Conservation (phyloP, 2,113 vertebrate genomes). For the Nothobranchius furzeri region DNA sequence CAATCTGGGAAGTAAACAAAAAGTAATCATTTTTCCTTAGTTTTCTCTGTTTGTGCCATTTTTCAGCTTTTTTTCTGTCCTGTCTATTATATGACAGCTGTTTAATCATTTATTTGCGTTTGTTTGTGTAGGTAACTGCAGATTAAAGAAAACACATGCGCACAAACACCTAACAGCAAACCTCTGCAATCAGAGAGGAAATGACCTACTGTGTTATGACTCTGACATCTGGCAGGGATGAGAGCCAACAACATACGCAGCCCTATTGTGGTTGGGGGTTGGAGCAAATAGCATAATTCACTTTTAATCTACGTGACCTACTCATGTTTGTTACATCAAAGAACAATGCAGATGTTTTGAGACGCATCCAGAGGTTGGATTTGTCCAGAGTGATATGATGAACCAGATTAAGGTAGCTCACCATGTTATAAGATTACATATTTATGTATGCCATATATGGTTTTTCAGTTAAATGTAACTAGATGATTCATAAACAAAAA, state of each 20-base stretch:
- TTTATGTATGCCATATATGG: no score
- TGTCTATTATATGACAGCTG: slow-evolving; percentile 28
- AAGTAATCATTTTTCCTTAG: neutral
- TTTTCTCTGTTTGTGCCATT: slow-evolving; percentile 1
- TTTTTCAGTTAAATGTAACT: no score
- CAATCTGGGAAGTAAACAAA: neutral
- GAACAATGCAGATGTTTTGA: slow-evolving; percentile 9
- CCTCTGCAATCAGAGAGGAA: slow-evolving; percentile 28
- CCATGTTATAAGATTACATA: neutral
- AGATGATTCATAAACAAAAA: no score
- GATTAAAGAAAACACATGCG: slow-evolving; percentile 18
- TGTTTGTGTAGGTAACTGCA: slow-evolving; percentile 29
- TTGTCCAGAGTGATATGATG: neutral
- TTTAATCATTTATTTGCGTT: slow-evolving; percentile 41
- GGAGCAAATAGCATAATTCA: slow-evolving; percentile 13
- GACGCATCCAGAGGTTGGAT: neutral
- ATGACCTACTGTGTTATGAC: slow-evolving; percentile 43
- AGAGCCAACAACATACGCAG: slow-evolving; percentile 18
- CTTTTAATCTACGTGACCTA: slow-evolving; percentile 38
- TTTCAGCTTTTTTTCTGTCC: neutral
- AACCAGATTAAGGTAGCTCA: neutral
- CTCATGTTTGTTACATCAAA: slow-evolving; percentile 27
- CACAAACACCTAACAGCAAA: slow-evolving; percentile 3
- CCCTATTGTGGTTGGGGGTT: neutral
- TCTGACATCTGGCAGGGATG: slow-evolving; percentile 62